These are phyloP conservation scores for Strix uralensis DNA, from an alignment of 2,113 vertebrate species.

Conservation along the genomic window DNA sequence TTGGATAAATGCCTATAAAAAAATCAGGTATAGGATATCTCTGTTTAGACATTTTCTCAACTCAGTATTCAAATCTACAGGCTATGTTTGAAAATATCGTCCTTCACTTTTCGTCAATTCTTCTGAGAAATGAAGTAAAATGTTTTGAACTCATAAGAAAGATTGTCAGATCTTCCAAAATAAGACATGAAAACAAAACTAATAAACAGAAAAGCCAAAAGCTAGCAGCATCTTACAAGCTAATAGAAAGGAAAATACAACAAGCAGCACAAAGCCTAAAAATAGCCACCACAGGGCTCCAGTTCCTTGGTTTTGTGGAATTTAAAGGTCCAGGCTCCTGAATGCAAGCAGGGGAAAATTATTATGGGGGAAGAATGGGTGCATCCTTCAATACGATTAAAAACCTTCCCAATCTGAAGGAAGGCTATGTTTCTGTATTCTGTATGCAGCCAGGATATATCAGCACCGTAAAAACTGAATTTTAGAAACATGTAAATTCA, in stretches of 20 bases:
- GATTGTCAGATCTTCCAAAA: not conserved
- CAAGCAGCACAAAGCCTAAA: not conserved
- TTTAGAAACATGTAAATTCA: not conserved
- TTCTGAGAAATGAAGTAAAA: not conserved
- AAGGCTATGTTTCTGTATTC: not conserved
- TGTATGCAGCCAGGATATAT: not conserved
- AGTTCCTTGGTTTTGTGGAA: not conserved
- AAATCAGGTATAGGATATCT: not conserved
- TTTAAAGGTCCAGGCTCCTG: not conserved
- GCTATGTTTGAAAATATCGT: not conserved
- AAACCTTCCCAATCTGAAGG: not conserved
- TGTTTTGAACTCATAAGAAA: not conserved
- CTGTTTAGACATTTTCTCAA: not conserved
- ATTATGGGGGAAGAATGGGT: not conserved
- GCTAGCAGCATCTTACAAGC: not conserved
- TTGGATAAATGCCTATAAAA: not conserved
- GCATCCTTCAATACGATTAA: not conserved
- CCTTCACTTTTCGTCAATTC: not conserved
- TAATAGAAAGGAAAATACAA: constrained; percentile 3
- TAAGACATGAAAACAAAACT: not conserved
- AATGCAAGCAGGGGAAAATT: not conserved
- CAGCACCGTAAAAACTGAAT: not conserved
- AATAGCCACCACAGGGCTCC: not conserved
- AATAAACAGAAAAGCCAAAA: constrained; percentile 5
- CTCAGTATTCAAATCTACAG: not conserved